Percentiles rank a stretch among this genome's conserved stretches.
Evolutionary conservation across 1,140 invertebrate species (phyloP).

Genomic region (Lepidurus apus): DNA sequence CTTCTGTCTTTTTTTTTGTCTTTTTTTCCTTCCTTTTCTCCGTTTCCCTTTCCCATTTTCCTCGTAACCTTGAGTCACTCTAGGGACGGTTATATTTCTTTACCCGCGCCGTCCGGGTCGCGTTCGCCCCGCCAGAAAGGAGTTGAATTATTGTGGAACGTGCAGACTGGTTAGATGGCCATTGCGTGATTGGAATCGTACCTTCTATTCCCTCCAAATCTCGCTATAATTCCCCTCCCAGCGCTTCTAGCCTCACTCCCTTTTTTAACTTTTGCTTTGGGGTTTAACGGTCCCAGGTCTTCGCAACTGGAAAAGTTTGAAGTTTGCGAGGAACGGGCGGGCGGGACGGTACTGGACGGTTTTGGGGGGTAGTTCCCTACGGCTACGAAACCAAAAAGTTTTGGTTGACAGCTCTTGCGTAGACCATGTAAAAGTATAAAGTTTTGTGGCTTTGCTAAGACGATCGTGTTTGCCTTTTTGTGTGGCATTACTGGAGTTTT

Average conservation of each 20-base stretch:
- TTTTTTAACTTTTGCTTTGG: neutral
- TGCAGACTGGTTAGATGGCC: neutral
- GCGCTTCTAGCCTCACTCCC: neutral
- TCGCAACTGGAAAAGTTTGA: too few relatives aligned
- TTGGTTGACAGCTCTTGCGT: too few relatives aligned
- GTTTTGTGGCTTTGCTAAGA: too few relatives aligned
- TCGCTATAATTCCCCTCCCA: neutral
- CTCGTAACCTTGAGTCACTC: neutral
- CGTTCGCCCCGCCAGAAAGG: neutral
- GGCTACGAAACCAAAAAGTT: too few relatives aligned
- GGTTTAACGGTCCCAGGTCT: neutral
- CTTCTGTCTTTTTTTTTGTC: too few relatives aligned
- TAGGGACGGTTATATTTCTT: neutral
- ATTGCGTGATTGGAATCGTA: neutral
- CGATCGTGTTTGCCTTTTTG: too few relatives aligned
- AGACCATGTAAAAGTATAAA: too few relatives aligned
- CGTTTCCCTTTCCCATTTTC: neutral
- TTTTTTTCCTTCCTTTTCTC: neutral
- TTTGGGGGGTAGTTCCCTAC: too few relatives aligned
- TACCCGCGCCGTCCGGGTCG: neutral
- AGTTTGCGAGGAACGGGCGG: too few relatives aligned
- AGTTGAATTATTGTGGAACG: neutral
- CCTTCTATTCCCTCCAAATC: neutral
- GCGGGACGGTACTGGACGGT: too few relatives aligned
- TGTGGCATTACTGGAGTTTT: too few relatives aligned